Percentiles rank a stretch among this genome's conserved stretches.
phyloP scores from a whole-genome alignment of 2,113 vertebrate species.

The Sitta europaea region DNA sequence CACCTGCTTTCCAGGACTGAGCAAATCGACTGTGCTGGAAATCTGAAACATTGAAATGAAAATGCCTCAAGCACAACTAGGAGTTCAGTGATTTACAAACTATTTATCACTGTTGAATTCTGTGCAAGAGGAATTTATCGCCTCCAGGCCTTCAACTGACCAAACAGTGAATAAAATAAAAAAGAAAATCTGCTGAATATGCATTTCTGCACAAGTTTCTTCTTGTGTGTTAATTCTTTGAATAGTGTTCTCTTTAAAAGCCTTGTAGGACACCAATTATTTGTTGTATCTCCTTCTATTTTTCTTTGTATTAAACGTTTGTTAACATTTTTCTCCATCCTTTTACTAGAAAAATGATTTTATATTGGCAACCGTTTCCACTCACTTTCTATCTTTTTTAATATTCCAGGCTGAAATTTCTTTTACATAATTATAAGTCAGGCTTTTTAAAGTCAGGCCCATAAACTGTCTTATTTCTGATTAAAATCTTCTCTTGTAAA shows the following conservation, averaged over 20 bases:
- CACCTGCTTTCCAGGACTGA: neutral
- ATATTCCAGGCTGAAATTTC: neutral
- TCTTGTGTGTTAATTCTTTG: neutral
- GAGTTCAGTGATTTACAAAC: constrained; percentile 24
- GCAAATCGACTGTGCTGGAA: neutral
- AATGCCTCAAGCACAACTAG: constrained; percentile 20
- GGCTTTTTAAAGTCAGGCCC: neutral
- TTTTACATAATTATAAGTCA: neutral
- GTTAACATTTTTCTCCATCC: neutral
- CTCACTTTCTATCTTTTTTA: neutral
- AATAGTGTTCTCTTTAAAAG: neutral
- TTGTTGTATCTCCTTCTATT: neutral
- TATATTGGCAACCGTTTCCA: neutral
- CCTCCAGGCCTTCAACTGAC: constrained; percentile 37
- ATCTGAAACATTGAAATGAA: constrained; percentile 44
- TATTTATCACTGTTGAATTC: constrained; percentile 55
- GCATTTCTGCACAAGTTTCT: neutral
- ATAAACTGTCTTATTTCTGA: neutral
- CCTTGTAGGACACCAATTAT: neutral
- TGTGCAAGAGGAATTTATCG: constrained; percentile 36
- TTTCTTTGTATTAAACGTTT: neutral
- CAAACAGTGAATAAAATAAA: constrained; percentile 26
- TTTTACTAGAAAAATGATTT: neutral
- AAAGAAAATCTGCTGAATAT: constrained; percentile 23
- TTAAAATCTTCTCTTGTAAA: neutral